Base-by-base conservation (phyloP, 2,797 vertebrate species). In the Gila robusta region DNA sequence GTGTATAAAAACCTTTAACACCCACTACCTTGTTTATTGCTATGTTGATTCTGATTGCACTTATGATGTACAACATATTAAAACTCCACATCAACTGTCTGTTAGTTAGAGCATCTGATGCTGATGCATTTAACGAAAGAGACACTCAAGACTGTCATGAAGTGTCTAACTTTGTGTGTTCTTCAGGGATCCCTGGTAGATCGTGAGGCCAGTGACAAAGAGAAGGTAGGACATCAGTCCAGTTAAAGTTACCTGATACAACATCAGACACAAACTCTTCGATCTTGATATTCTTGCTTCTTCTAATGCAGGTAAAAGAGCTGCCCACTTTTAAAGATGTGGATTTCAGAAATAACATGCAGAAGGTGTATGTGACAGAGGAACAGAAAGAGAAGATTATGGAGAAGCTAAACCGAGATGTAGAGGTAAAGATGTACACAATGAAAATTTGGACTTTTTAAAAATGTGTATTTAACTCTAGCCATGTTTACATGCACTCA, bases 181-280 rank as follows among this genome's bases (percentile, higher is more conserved):
- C 81, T 87, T 4, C 94, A 99, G 98, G 98, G 98, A 23, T 99
- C 98, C 56, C 92, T 98, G 5, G 96, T 99, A 91, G 97, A 97
- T 86, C 96, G 98, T 35, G 98, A 99, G 95, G 98, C 98, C 86
- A 98, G 97, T 12, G 98, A 98, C 94, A 99, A 99, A 94, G 98
- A 99, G 90, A 96, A 97, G 96, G 98, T 99, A 95, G 91, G 81
- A 19, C 4, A 0, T 1, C 1, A 21, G 11, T 78, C 39, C 17
- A 21, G 7, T n/a, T 77, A 2, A 62, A 69, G 14, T 23, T 32
- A 47, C 37, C 26, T 44, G 12, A 77, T 5, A 26, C 6, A 41
- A 39, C 35, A 26, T 17, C 35, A 82, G 19, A 37, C 39, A 26
- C 39, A 32, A 11, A 80, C 26, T 62, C 9, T 49, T 64, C 16